These are phyloP conservation scores for Leptatherina wallacei DNA, from an alignment of 2,797 vertebrate genomes.

Conservation along the genomic window DNA sequence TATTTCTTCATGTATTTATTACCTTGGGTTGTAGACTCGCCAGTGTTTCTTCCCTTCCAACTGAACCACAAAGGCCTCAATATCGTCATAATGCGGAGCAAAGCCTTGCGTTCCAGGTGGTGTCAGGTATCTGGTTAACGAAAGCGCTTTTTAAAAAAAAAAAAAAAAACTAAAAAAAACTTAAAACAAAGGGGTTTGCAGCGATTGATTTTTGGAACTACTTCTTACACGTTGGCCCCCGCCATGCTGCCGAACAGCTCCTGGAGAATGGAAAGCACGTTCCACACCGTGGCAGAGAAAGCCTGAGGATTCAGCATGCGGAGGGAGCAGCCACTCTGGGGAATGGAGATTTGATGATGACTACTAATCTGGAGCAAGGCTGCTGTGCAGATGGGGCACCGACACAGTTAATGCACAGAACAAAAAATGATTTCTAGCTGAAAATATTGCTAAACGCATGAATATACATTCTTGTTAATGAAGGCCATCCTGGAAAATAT, in stretches of 20 bases:
- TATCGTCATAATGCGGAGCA: slow-evolving; percentile 97
- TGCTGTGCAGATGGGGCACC: slow-evolving; percentile 19
- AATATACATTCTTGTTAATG: slow-evolving; percentile 30
- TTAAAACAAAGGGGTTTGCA: neutral
- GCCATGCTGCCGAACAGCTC: slow-evolving; percentile 95
- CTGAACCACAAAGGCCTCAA: slow-evolving; percentile 96
- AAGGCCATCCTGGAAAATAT: slow-evolving; percentile 10
- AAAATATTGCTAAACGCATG: slow-evolving; percentile 19
- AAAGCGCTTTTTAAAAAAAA: neutral
- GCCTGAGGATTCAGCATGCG: slow-evolving; percentile 94
- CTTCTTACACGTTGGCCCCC: slow-evolving; percentile 89
- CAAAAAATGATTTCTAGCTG: slow-evolving; percentile 2
- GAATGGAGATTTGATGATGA: slow-evolving; percentile 2
- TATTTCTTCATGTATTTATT: slow-evolving; percentile 1
- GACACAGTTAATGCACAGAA: neutral
- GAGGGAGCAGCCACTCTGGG: slow-evolving; percentile 91
- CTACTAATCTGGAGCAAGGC: slow-evolving; percentile 8
- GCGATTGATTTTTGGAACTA: too few species aligned
- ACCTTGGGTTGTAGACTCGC: slow-evolving; percentile 92
- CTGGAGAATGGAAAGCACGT: slow-evolving; percentile 91
- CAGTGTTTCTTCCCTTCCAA: slow-evolving; percentile 96
- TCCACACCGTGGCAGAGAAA: slow-evolving; percentile 91
- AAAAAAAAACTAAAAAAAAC: neutral
- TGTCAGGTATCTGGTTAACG: slow-evolving; percentile 87
- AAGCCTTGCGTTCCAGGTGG: slow-evolving; percentile 94